A percentile compares a stretch with the other conserved stretches of the same genome.
Evolutionary conservation across 2,797 vertebrate genomes (phyloP).

Genomic region (Dromococcyx pavoninus): DNA sequence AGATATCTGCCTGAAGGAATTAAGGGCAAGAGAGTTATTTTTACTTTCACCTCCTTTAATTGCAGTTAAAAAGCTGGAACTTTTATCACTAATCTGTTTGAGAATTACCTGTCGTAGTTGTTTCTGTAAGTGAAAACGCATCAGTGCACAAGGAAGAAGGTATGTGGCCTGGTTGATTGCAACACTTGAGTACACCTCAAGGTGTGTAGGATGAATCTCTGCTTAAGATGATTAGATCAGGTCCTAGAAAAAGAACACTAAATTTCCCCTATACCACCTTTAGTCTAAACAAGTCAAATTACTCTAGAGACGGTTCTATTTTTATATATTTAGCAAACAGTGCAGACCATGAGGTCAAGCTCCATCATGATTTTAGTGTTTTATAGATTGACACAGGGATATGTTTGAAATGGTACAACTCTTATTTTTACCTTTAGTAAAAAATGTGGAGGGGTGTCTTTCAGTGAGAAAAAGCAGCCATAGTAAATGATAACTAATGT

Average conservation of each 20-base stretch:
- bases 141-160: background rate
- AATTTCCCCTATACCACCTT: background rate
- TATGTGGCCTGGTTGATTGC: background rate
- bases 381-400: background rate
- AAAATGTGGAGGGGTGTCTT: accelerated
- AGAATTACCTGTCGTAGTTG: background rate
- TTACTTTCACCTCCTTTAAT: background rate
- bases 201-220: background rate
- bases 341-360: background rate
- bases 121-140: background rate
- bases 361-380: background rate
- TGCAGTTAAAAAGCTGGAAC: background rate
- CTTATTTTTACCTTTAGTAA: background rate
- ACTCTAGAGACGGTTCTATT: background rate
- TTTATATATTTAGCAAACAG: background rate
- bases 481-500: background rate
- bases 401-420: background rate
- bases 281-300: background rate
- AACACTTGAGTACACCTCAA: background rate
- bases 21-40: background rate
- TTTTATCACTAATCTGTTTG: background rate
- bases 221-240: background rate
- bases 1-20: background rate
- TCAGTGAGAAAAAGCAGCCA: background rate
- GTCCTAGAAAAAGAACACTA: background rate